Conservation (phyloP, 92 coral and sea anemone genomes). For the Blastomussa wellsi region DNA sequence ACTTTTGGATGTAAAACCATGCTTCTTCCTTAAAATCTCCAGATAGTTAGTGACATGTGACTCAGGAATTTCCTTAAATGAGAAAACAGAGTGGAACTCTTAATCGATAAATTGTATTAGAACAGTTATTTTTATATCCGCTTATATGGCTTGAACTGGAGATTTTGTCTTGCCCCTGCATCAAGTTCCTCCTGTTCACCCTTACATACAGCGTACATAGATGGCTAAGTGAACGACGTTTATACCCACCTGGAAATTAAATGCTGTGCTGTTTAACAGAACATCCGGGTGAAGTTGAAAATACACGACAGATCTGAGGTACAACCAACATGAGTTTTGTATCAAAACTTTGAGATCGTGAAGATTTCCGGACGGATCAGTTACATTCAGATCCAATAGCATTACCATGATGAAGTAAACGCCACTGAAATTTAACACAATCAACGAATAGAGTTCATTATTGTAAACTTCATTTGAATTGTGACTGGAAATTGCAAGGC, state of each 20-base stretch:
- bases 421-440: conserved; percentile 44
- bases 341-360: not conserved
- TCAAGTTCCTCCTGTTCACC: no score
- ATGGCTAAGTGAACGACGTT: no score
- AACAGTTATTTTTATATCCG: no score
- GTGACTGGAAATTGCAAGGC: not conserved
- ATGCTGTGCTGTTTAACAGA: conserved; percentile 12
- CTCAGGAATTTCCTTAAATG: conserved; percentile 33
- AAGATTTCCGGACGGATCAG: conserved; percentile 22
- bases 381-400: conserved; percentile 50
- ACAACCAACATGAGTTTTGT: not conserved
- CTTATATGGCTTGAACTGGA: no score
- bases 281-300: conserved; percentile 10
- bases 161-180: no score
- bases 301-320: not conserved
- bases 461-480: not conserved
- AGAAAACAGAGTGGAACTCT: not conserved
- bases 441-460: not conserved
- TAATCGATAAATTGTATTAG: no score
- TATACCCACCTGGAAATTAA: conserved; percentile 17
- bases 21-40: not conserved
- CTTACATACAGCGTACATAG: no score
- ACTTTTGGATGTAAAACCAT: conserved; percentile 5
- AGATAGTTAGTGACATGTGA: conserved; percentile 17
- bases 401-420: conserved; percentile 47